Base-by-base conservation (phyloP, 2,797 vertebrate genomes). In the Helarctos malayanus region DNA sequence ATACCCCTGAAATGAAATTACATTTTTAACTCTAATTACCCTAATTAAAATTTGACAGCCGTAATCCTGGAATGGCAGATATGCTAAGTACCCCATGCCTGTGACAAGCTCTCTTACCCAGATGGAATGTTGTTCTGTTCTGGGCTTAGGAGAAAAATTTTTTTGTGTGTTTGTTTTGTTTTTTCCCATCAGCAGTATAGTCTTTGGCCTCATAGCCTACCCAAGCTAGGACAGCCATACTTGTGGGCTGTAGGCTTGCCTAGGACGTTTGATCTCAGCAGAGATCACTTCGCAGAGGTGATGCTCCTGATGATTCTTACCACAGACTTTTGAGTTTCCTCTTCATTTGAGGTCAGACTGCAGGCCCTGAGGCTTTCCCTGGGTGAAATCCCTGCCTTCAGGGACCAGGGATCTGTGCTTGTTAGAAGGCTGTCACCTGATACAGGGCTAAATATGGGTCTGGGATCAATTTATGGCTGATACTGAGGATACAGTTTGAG, bases 11-110 rank as follows among this genome's bases (percentile, higher is more conserved):
- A 98, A 97, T 96, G 93, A 97, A 97, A 98, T 98, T 97, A 98
- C 84, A 97, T 98, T 98, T 98, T 93, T 94, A 96, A 95, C 97
- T 98, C 97, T 98, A 98, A 98, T 98, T 98, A 96, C 95, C n/a
- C 98, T 98, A 41, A 54, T 98, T 98, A 97, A 97, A 97, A 79
- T 87, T 98, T 98, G 97, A 96, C 59, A 73, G 96, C 82, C 54
- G 16, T 96, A 93, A 98, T 97, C 89, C 96, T 87, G 85, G 90
- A 90, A 98, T 96, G 89, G 93, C 96, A 98, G 95, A 97, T 97
- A 98, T 90, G 95, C 93, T 97, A 93, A 98, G 75, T 96, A 47
- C 94, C 80, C 80, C 59, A 84, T 97, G 96, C 93, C 65, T 96
- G 79, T 95, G 95, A 97, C 95, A 97, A 92, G 92, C 95, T 97